A percentile compares a stretch with the other conserved stretches of the same genome.
These are phyloP conservation scores for Magallana angulata DNA, from an alignment of 1,140 invertebrate genomes.

Conservation along the genomic window DNA sequence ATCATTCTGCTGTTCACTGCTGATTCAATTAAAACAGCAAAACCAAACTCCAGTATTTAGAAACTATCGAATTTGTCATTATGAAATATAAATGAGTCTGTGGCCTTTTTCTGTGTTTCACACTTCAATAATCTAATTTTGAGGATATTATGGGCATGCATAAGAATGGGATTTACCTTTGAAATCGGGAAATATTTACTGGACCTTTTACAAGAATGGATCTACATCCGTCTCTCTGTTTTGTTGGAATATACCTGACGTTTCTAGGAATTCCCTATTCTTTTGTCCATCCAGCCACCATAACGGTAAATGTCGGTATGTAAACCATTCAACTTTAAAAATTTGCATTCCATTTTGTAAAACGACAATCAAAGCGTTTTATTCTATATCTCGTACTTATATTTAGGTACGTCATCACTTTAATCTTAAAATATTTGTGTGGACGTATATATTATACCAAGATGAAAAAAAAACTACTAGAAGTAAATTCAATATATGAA, in stretches of 20 bases:
- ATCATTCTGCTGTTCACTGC: background rate
- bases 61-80: slow-evolving; percentile 15
- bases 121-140: slow-evolving; percentile 29
- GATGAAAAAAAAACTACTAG: too few relatives aligned
- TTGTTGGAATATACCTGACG: slow-evolving; percentile 19
- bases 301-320: background rate
- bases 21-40: slow-evolving; percentile 25
- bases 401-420: too few relatives aligned
- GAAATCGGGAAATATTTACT: background rate
- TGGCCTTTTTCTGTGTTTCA: slow-evolving; percentile 13
- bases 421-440: too few relatives aligned
- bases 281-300: background rate
- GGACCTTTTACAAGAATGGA: background rate
- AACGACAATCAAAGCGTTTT: too few relatives aligned
- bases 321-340: too few relatives aligned
- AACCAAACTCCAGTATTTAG: slow-evolving; percentile 15
- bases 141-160: slow-evolving; percentile 12
- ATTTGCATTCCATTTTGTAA: too few relatives aligned
- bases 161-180: slow-evolving; percentile 6
- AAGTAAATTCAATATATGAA: too few relatives aligned
- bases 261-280: background rate
- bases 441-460: too few relatives aligned
- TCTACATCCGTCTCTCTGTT: background rate
- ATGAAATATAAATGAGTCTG: slow-evolving; percentile 23
- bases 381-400: too few relatives aligned